These are phyloP conservation scores for Plagiodera versicolora DNA, from an alignment of 2,888 invertebrate genomes.

Conservation along the genomic window DNA sequence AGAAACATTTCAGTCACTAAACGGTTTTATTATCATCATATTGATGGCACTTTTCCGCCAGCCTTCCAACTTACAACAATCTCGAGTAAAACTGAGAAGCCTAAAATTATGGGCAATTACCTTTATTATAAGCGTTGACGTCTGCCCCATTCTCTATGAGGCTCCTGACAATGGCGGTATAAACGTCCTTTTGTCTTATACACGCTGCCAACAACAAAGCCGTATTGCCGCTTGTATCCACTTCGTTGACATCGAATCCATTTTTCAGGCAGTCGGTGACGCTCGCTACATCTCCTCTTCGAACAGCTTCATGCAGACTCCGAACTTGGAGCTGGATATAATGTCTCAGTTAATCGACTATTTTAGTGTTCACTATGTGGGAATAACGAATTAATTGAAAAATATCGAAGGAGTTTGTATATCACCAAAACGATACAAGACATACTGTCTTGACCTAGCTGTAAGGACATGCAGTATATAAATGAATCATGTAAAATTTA, in stretches of 20 bases:
- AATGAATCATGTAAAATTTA: no score
- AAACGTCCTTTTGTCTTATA: slow-evolving; percentile 42
- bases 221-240: slow-evolving; percentile 50
- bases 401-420: no score
- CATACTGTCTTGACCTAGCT: no score
- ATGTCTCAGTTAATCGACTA: neutral
- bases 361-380: no score
- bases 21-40: no score
- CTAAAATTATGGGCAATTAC: slow-evolving; percentile 16
- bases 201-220: slow-evolving; percentile 52
- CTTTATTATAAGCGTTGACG: slow-evolving; percentile 39
- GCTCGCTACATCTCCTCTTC: slow-evolving; percentile 47
- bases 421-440: no score
- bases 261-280: slow-evolving; percentile 46
- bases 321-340: neutral
- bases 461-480: no score
- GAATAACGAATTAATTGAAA: no score
- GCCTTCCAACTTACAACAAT: no score
- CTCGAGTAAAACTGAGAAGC: neutral
- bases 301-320: slow-evolving; percentile 50
- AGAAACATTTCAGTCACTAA: no score
- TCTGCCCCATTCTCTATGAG: slow-evolving; percentile 47
- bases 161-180: slow-evolving; percentile 47
- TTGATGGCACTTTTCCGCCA: no score
- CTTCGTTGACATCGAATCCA: slow-evolving; percentile 46